These are phyloP conservation scores for Elegia similella DNA, from an alignment of 2,888 invertebrate genomes.

Conservation along the genomic window DNA sequence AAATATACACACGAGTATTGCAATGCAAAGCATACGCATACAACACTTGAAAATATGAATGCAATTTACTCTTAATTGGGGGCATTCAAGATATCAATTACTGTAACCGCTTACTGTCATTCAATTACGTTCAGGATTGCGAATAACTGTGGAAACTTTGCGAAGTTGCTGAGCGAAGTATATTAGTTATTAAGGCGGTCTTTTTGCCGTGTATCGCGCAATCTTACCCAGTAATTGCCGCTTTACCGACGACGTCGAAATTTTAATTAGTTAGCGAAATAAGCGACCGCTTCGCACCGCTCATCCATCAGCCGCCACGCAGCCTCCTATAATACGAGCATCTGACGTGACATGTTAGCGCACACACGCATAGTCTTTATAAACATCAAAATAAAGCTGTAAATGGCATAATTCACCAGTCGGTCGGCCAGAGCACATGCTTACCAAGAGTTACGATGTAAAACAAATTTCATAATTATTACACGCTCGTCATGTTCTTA, in stretches of 20 bases:
- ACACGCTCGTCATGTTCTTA: not conserved
- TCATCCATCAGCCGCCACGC: constrained; percentile 24
- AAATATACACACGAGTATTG: no score
- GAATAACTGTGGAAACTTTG: constrained; percentile 12
- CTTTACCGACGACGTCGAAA: constrained; percentile 45
- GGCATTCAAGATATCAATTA: not conserved
- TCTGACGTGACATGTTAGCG: not conserved
- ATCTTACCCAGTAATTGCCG: constrained; percentile 42
- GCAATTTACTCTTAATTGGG: not conserved
- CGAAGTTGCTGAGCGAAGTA: constrained; percentile 14
- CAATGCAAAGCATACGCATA: no score
- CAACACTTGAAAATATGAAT: no score
- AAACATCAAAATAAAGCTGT: not conserved
- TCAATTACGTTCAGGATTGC: constrained; percentile 6
- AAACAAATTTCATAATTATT: constrained; percentile 14
- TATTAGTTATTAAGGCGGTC: constrained; percentile 36
- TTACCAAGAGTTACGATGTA: constrained; percentile 1
- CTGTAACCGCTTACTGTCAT: constrained; percentile 2
- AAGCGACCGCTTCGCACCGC: constrained; percentile 24
- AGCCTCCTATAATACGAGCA: not conserved
- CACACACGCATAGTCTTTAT: not conserved
- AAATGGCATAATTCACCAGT: not conserved
- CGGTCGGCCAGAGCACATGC: not conserved
- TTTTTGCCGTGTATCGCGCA: constrained; percentile 38
- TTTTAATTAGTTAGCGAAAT: constrained; percentile 50